Percentiles rank a stretch among this genome's conserved stretches.
Evolutionary conservation across 64 coral and sea anemone genomes (phyloP).

Genomic region (Hydrozoanthus tunicans): DNA sequence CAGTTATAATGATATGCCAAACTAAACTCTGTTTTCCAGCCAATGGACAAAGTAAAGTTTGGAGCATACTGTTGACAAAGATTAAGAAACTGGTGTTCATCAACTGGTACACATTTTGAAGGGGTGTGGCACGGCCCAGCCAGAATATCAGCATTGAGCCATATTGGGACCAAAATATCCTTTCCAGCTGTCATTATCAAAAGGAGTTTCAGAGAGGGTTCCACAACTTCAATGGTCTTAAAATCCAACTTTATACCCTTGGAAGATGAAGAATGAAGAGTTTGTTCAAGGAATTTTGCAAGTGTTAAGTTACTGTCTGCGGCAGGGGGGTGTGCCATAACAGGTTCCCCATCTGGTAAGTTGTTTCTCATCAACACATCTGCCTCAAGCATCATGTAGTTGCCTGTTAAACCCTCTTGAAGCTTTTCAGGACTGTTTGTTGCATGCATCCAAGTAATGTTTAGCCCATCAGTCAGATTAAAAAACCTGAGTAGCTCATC

Average conservation of each 20-base stretch:
- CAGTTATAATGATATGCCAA: slow-evolving; percentile 66
- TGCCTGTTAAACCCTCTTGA: slow-evolving; percentile 47
- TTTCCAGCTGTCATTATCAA: slow-evolving; percentile 44
- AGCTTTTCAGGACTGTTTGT: slow-evolving; percentile 65
- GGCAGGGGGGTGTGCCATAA: slow-evolving; percentile 86
- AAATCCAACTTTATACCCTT: slow-evolving; percentile 91
- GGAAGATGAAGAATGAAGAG: slow-evolving; percentile 17
- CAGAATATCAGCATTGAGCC: slow-evolving; percentile 82
- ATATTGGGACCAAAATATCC: slow-evolving; percentile 52
- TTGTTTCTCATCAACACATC: slow-evolving; percentile 64
- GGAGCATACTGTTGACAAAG: slow-evolving; percentile 62
- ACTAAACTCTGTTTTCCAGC: slow-evolving; percentile 67
- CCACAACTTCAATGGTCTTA: slow-evolving; percentile 59
- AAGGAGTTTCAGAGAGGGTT: slow-evolving; percentile 73
- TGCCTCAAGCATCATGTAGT: slow-evolving; percentile 80
- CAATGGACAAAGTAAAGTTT: slow-evolving; percentile 63
- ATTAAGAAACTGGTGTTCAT: slow-evolving; percentile 61
- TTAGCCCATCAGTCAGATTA: slow-evolving; percentile 38
- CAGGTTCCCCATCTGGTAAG: slow-evolving; percentile 38
- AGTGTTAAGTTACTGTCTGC: slow-evolving; percentile 78
- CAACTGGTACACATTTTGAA: slow-evolving; percentile 25
- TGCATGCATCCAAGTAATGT: slow-evolving; percentile 83
- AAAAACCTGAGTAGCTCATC: slow-evolving; percentile 39
- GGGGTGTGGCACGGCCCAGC: slow-evolving; percentile 62
- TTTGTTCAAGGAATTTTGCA: slow-evolving; percentile 55